These are phyloP conservation scores for Drosophila nigromelanica DNA, from an alignment of 1,140 invertebrate species.

Conservation along the genomic window DNA sequence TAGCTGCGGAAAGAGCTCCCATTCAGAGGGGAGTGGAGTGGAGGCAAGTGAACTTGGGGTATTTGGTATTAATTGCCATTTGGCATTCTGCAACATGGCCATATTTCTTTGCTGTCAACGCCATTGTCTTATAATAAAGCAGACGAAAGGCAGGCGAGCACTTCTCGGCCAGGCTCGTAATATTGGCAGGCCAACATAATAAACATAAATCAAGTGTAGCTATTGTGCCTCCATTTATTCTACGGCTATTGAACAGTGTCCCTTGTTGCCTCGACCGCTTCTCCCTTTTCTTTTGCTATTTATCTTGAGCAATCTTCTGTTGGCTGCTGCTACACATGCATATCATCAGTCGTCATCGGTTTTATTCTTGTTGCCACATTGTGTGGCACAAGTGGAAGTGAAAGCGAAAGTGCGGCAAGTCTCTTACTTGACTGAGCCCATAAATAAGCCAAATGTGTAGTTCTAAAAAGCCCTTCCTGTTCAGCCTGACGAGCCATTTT, in stretches of 20 bases:
- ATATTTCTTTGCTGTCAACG: slow-evolving; percentile 63
- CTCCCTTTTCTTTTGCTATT: slow-evolving; percentile 21
- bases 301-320: slow-evolving; percentile 40
- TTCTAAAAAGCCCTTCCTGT: slow-evolving; percentile 13
- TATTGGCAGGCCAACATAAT: slow-evolving; percentile 76
- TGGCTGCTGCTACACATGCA: slow-evolving; percentile 31
- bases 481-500: slow-evolving; percentile 19
- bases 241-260: slow-evolving; percentile 21
- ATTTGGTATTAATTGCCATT: slow-evolving; percentile 42
- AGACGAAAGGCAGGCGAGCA: not conserved
- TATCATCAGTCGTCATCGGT: slow-evolving; percentile 49
- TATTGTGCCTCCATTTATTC: slow-evolving; percentile 44
- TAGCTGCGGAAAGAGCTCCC: slow-evolving; percentile 16
- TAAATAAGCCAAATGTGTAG: slow-evolving; percentile 37
- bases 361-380: slow-evolving; percentile 38
- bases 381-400: not conserved
- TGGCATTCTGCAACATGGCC: slow-evolving; percentile 30
- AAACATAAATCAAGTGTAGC: slow-evolving; percentile 76
- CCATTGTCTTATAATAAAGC: slow-evolving; percentile 74
- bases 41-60: not conserved
- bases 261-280: not conserved
- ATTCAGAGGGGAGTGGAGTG: not conserved
- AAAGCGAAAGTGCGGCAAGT: slow-evolving; percentile 37
- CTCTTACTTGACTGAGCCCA: slow-evolving; percentile 28
- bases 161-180: slow-evolving; percentile 21